Evolutionary conservation across 2,888 invertebrate genomes (phyloP), one percentile per base, ranked within the genome.

Genomic region (Leptopilina drosophilae): DNA sequence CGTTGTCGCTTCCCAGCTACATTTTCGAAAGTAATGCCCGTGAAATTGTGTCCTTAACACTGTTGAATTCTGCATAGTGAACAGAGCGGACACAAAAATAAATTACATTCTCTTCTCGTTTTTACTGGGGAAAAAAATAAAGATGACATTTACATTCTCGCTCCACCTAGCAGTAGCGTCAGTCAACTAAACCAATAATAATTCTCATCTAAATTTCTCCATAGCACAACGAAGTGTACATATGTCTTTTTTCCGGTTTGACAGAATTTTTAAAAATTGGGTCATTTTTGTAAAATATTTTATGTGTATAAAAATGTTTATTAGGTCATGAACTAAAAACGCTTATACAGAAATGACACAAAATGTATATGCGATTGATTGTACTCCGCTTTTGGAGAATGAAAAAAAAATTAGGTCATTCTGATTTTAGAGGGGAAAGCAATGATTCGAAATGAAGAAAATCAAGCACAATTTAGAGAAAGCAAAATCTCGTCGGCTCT

Each of bases 31-130:
- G 73, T 73, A 73, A 73, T 73, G 56, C 56, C 73, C 40, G 73
- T 73, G 73, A 73, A 73, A 73, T 73, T 73, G 73, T 73, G 40
- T 59, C 73, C 73, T 73, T 73, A 56, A 56, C 73, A 73, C 33
- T 42, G 26, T 73, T 56, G 56, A 33, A 73, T 73, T 73, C 26
- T 73, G 73, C 56, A 73, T 73, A 56, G n/a, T 56, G 53, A 26
- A 53, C 6, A 5, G 20, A 42, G 53, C 20, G 26, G 14, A 20
- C 7, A 12, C 26, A 15, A 73, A 73, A n/a, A 42, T 8, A 9
- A 14, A 9, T 53, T 33, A 7, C 49, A 46, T 33, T 26, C 49
- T n/a, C 46, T 46, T 42, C 66, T 42, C 53, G 56, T 73, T 33
- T 42, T 42, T 56, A 33, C 20, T 9, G 1, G 56, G 33, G 56